These are phyloP conservation scores for Oryzias sinensis DNA, from an alignment of 2,797 vertebrate species.

Conservation along the genomic window DNA sequence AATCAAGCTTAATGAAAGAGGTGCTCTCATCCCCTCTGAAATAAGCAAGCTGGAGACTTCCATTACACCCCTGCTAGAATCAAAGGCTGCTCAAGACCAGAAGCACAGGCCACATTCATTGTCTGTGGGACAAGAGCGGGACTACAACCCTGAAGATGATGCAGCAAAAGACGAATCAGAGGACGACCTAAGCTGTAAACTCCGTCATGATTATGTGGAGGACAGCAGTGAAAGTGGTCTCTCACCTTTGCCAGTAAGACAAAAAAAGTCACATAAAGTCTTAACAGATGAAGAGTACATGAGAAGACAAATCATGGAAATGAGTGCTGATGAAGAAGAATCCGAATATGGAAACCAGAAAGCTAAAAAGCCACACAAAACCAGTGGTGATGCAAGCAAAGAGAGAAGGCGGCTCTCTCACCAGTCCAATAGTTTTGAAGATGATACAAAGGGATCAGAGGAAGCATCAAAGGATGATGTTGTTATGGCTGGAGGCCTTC, in stretches of 20 bases:
- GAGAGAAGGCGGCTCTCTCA: slow-evolving; percentile 88
- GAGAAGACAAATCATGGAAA: slow-evolving; percentile 96
- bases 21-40: slow-evolving; percentile 89
- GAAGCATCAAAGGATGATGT: slow-evolving; percentile 81
- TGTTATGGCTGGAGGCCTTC: slow-evolving; percentile 86
- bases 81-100: slow-evolving; percentile 76
- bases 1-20: slow-evolving; percentile 88
- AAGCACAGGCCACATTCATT: slow-evolving; percentile 90
- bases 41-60: slow-evolving; percentile 93
- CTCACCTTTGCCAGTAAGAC: slow-evolving; percentile 86
- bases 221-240: slow-evolving; percentile 96
- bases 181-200: slow-evolving; percentile 94
- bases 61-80: slow-evolving; percentile 88
- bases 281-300: slow-evolving; percentile 94
- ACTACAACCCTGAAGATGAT: slow-evolving; percentile 90
- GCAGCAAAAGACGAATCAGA: slow-evolving; percentile 85
- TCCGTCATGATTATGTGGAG: slow-evolving; percentile 95
- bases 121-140: slow-evolving; percentile 86
- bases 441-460: slow-evolving; percentile 84
- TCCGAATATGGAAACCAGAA: slow-evolving; percentile 74
- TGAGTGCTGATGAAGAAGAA: slow-evolving; percentile 98
- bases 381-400: slow-evolving; percentile 83
- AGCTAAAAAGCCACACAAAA: slow-evolving; percentile 83
- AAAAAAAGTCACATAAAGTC: slow-evolving; percentile 82
- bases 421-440: slow-evolving; percentile 86